These are phyloP conservation scores for Belonocnema kinseyi DNA, from an alignment of 1,140 invertebrate genomes.

Conservation along the genomic window DNA sequence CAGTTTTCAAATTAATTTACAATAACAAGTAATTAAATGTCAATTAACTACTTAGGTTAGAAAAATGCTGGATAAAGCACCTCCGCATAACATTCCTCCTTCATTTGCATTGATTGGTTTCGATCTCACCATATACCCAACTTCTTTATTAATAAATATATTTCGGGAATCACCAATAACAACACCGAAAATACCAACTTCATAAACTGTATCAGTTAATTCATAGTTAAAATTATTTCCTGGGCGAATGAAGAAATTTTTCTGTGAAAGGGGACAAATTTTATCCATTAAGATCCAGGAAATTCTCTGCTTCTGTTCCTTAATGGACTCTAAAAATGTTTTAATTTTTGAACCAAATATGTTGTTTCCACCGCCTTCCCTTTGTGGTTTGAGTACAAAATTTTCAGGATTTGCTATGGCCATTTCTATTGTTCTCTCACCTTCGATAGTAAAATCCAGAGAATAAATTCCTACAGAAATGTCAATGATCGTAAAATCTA, in stretches of 20 bases:
- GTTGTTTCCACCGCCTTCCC: slow-evolving; percentile 98
- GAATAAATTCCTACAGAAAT: too few relatives aligned
- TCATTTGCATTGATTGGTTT: slow-evolving; percentile 90
- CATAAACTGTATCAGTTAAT: slow-evolving; percentile 79
- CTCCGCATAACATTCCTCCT: slow-evolving; percentile 92
- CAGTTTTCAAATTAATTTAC: too few relatives aligned
- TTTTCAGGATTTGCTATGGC: slow-evolving; percentile 86
- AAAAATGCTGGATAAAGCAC: too few relatives aligned
- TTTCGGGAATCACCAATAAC: slow-evolving; percentile 86
- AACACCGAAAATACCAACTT: slow-evolving; percentile 95
- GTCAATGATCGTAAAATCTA: too few relatives aligned
- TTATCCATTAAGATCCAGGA: slow-evolving; percentile 97
- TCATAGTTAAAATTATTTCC: slow-evolving; percentile 63
- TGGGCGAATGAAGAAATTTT: slow-evolving; percentile 88
- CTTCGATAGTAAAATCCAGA: slow-evolving; percentile 79
- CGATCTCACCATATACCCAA: slow-evolving; percentile 95
- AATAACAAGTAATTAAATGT: too few relatives aligned
- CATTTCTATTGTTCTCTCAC: slow-evolving; percentile 86
- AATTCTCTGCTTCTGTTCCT: slow-evolving; percentile 76
- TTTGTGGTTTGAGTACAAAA: slow-evolving; percentile 96
- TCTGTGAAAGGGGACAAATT: slow-evolving; percentile 84
- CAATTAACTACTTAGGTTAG: too few relatives aligned
- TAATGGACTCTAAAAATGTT: slow-evolving; percentile 76
- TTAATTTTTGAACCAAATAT: slow-evolving; percentile 90
- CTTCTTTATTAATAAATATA: slow-evolving; percentile 84